phyloP scores from a whole-genome alignment of 35 echinoderm and acorn worm species.

The Stichopus chloronotus region DNA sequence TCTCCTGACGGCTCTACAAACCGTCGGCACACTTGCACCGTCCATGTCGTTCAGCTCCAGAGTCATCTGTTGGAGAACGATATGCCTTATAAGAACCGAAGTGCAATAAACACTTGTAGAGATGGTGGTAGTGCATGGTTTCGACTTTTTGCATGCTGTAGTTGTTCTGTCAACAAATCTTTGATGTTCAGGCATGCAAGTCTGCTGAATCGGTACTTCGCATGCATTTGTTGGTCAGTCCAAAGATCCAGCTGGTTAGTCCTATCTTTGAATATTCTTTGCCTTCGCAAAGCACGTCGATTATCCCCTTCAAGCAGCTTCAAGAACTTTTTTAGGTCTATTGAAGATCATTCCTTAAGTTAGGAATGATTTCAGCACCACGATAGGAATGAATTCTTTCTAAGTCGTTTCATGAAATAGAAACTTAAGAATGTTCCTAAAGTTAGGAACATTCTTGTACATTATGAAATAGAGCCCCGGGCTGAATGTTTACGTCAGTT shows the following conservation, averaged over 20 bases:
- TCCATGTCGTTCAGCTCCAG: background rate
- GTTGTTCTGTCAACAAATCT: background rate
- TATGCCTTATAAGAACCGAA: slow-evolving; percentile 21
- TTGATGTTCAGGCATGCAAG: background rate
- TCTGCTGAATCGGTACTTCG: background rate
- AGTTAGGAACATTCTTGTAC: background rate
- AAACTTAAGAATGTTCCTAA: background rate
- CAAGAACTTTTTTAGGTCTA: background rate
- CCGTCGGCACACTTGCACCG: background rate
- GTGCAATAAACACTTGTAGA: background rate
- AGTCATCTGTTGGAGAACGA: background rate
- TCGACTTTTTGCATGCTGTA: too few relatives aligned
- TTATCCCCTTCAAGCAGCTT: background rate
- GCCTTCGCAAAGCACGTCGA: background rate
- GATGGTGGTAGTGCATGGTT: background rate
- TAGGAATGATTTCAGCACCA: background rate
- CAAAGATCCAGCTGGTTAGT: background rate
- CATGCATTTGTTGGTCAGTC: background rate
- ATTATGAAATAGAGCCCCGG: background rate
- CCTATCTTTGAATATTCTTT: background rate
- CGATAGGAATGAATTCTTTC: background rate
- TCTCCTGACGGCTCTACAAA: background rate
- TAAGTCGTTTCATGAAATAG: too few relatives aligned
- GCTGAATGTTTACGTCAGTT: background rate
- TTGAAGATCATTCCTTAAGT: background rate